Base-by-base conservation (phyloP, 1,140 invertebrate genomes). In the Gonatopus flavifemur region DNA sequence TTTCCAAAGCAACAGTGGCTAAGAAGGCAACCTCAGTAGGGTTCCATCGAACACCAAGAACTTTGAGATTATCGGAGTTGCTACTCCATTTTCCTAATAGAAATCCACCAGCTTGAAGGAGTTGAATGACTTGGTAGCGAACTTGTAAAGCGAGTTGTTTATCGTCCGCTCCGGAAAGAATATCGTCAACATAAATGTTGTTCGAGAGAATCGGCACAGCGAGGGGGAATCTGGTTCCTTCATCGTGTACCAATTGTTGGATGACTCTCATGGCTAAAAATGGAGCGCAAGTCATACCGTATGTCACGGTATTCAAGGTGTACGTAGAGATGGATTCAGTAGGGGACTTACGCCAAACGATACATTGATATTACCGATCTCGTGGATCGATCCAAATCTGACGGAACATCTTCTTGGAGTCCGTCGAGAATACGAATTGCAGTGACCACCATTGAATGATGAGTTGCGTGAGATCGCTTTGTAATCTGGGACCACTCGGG, bases 181-280 rank as follows among this genome's bases (percentile, higher is more conserved):
- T 21, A 10, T 43, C 41, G 18, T 43, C 41, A 2, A 33, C 30
- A 13, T 33, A 43, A 1, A 5, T 19, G 1, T 43, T n/a, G 1
- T 31, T 12, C 12, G 2, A 0, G 2, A 43, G 24, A 13, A 22
- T 8, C 3, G 2, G 6, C 9, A 10, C 13, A 0, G 20, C 41
- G 13, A 31, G 15, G 2, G 41, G 28, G 12, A 6, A 43, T 9
- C 2, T 6, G 1, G 1, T 1, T 2, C 38, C 20, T 24, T 49
- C 38, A 20, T 41, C 31, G 4, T 13, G 3, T 3, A 10, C 21
- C 20, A 49, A 41, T n/a, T 41, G 30, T n/a, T 19, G 20, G 0
- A 49, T 12, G 3, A 31, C 28, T 2, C 47, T 19, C 12, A 49
- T 15, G 2, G 47, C 47, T 4, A 49, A n/a, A 25, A 21, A 49